Conservation (phyloP, 92 coral and sea anemone species). For the Epizoanthus illoricatus region DNA sequence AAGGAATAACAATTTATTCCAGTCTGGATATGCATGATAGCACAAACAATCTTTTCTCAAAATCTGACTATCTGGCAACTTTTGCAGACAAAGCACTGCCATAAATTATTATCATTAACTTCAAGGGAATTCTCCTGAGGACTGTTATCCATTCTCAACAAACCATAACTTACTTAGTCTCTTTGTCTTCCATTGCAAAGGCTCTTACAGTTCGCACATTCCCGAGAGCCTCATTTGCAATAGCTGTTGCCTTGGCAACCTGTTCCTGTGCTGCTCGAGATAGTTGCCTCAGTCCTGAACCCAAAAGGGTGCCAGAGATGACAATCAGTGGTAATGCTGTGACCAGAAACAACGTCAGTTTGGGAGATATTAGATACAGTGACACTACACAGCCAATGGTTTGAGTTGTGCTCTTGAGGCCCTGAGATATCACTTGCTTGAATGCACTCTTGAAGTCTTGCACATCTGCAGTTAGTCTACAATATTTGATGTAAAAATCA, state of each 20-base stretch:
- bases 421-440: conserved; percentile 95
- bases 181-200: conserved; percentile 98
- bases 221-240: conserved; percentile 96
- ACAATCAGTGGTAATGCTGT: conserved; percentile 74
- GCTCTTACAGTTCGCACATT: conserved; percentile 98
- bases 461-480: conserved; percentile 86
- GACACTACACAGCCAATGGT: conserved; percentile 90
- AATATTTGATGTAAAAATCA: not conserved
- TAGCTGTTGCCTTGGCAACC: conserved; percentile 94
- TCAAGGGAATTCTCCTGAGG: not conserved
- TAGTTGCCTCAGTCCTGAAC: conserved; percentile 81
- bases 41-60: not conserved
- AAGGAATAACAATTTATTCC: no score
- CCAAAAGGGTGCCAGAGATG: conserved; percentile 81
- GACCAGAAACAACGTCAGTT: conserved; percentile 73
- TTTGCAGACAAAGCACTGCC: no score
- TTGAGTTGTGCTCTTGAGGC: conserved; percentile 90
- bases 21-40: no score
- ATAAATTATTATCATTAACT: not conserved
- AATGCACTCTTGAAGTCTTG: conserved; percentile 98
- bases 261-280: conserved; percentile 95
- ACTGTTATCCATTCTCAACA: not conserved
- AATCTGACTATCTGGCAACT: no score
- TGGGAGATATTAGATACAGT: conserved; percentile 87
- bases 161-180: conserved; percentile 64